phyloP scores from a whole-genome alignment of 2,797 vertebrate genomes.

The Rhinichthys osculus region DNA sequence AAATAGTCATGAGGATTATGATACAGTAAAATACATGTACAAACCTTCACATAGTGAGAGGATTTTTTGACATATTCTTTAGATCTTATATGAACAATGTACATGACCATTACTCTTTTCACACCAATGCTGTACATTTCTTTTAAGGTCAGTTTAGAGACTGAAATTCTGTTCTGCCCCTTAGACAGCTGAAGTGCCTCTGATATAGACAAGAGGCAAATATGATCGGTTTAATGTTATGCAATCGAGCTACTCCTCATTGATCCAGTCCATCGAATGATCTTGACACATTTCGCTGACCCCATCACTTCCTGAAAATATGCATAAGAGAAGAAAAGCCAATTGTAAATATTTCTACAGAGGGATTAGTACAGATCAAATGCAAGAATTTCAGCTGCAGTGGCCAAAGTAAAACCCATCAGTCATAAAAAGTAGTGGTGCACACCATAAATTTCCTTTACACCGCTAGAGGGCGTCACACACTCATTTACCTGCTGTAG shows the following conservation, averaged over 20 bases:
- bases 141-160: constrained; percentile 5
- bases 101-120: constrained; percentile 10
- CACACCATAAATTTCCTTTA: background rate
- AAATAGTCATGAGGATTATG: constrained; percentile 14
- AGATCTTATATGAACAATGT: constrained; percentile 22
- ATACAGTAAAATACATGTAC: constrained; percentile 22
- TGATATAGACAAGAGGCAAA: background rate
- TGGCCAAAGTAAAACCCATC: background rate
- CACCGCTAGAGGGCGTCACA: constrained; percentile 20
- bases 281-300: constrained; percentile 67
- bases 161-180: background rate
- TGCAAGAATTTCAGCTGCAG: background rate
- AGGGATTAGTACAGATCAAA: background rate
- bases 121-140: background rate
- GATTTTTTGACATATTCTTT: constrained; percentile 14
- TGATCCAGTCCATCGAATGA: constrained; percentile 90
- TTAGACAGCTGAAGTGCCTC: background rate
- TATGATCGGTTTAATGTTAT: constrained; percentile 46
- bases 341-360: background rate
- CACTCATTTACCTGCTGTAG: constrained; percentile 65
- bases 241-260: constrained; percentile 79
- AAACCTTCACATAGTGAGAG: constrained; percentile 8
- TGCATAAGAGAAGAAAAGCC: background rate
- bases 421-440: background rate
- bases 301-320: constrained; percentile 62